Conservation (phyloP, 2,888 invertebrate genomes). For the Campopleginae sp. region DNA sequence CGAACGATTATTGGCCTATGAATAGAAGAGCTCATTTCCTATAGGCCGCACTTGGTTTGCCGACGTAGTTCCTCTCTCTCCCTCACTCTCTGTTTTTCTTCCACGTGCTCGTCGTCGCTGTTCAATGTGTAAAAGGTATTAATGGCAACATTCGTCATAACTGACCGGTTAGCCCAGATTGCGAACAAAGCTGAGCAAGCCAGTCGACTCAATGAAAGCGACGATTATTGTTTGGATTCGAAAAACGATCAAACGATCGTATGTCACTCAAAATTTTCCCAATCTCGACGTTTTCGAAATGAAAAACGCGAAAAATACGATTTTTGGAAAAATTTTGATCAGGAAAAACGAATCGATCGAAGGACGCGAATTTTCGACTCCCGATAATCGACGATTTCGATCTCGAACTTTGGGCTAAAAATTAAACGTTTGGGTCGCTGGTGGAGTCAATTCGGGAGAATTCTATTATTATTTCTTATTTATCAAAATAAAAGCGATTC, state of each 20-base stretch:
- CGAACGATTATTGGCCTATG: slow-evolving; percentile 77
- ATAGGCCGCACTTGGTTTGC: slow-evolving; percentile 71
- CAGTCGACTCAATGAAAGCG: not conserved
- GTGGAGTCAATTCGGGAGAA: too few relatives aligned
- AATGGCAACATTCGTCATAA: slow-evolving; percentile 66
- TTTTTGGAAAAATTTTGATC: not conserved
- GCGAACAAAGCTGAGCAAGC: slow-evolving; percentile 28
- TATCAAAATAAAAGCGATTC: too few relatives aligned
- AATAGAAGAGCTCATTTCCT: slow-evolving; percentile 78
- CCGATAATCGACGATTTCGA: not conserved
- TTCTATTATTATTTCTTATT: too few relatives aligned
- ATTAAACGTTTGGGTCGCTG: not conserved
- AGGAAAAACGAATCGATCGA: not conserved
- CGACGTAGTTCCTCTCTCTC: slow-evolving; percentile 44
- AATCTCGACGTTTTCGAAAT: not conserved
- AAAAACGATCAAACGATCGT: not conserved
- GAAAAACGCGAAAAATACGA: not conserved
- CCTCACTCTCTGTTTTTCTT: not conserved
- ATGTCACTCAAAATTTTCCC: not conserved
- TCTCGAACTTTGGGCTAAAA: not conserved
- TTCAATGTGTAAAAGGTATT: slow-evolving; percentile 58
- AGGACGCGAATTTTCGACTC: not conserved
- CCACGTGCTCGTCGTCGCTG: slow-evolving; percentile 39
- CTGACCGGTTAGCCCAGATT: slow-evolving; percentile 65
- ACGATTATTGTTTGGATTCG: not conserved